Evolutionary conservation across 2,888 invertebrate genomes (phyloP), one percentile per base, ranked within the genome.

Genomic region (Acholoe squamosa): DNA sequence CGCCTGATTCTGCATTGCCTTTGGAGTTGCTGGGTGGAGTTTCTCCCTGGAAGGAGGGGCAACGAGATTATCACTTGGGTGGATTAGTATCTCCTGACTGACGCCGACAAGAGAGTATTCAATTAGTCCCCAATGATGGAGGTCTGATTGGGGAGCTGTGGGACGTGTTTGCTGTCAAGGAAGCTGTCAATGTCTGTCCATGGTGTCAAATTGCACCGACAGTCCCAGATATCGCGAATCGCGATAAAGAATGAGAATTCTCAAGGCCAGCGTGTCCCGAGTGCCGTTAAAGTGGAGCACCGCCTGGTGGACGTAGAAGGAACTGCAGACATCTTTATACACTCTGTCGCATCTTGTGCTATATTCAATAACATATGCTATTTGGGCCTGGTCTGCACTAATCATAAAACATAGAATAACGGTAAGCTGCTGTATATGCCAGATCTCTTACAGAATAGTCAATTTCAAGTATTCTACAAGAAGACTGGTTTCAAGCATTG

Each of bases 1-100:
- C 10, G 43, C 43, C 43, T 7, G 5, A 43, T 3, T 43, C 43
- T 43, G 43, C 43, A 43, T 43, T 43, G 10, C 43, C 43, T 43
- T 43, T 43, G 43, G 43, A 43, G 43, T 43, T 10, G 43, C 43
- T 43, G 3, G 43, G 43, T 43, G 43, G 10, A 10, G 10, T 67
- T 43, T 67, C 34, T 90, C 71, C 34, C 61, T 33, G 90, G 43
- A 77, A 89, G 89, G 91, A 91, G 93, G 92, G 52, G 92, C 93
- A 71, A 71, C 71, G 28, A 71, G 71, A 71, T 71, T 71, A 71
- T 61, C 61, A 19, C 19, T 19, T 28, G 31, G 71, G 28, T 14
- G 31, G 71, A n/a, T 28, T 71, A 71, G 71, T 5, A 71, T 28
- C 19, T 28, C 3, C 71, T 28, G 71, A 31, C 25, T 71, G 71